These are phyloP conservation scores for Perizoma affinitatum DNA, from an alignment of 2,888 invertebrate genomes.

Conservation along the genomic window DNA sequence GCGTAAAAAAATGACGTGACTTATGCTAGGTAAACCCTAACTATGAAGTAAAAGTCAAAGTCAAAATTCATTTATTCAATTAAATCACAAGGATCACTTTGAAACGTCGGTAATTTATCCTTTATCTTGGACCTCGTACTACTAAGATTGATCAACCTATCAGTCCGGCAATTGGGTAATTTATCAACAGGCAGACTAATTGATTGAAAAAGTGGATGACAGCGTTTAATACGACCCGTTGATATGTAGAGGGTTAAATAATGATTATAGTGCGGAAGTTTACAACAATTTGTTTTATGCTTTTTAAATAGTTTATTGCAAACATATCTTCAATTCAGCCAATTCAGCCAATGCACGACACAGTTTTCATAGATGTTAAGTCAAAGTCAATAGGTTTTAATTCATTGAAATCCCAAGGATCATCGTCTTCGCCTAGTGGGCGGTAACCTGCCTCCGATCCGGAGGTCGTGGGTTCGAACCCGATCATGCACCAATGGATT, in stretches of 20 bases:
- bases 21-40: too few relatives aligned
- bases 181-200: conserved; percentile 50
- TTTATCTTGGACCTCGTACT: neutral
- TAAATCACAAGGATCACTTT: too few relatives aligned
- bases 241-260: conserved; percentile 26
- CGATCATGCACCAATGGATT: too few relatives aligned
- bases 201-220: conserved; percentile 50
- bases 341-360: neutral
- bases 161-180: conserved; percentile 63
- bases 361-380: neutral
- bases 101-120: too few relatives aligned
- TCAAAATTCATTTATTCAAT: too few relatives aligned
- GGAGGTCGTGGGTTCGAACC: too few relatives aligned
- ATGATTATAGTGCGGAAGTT: conserved; percentile 17
- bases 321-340: conserved; percentile 1
- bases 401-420: conserved; percentile 1
- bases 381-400: neutral
- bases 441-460: too few relatives aligned
- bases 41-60: too few relatives aligned
- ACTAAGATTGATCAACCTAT: conserved; percentile 33
- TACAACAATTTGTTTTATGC: conserved; percentile 17
- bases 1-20: too few relatives aligned
- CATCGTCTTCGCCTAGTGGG: neutral
- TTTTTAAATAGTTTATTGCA: conserved; percentile 5
- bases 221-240: conserved; percentile 27